A percentile compares a stretch with the other conserved stretches of the same genome.
phyloP scores from a whole-genome alignment of 1,140 invertebrate genomes.

The Piezodorus guildinii region DNA sequence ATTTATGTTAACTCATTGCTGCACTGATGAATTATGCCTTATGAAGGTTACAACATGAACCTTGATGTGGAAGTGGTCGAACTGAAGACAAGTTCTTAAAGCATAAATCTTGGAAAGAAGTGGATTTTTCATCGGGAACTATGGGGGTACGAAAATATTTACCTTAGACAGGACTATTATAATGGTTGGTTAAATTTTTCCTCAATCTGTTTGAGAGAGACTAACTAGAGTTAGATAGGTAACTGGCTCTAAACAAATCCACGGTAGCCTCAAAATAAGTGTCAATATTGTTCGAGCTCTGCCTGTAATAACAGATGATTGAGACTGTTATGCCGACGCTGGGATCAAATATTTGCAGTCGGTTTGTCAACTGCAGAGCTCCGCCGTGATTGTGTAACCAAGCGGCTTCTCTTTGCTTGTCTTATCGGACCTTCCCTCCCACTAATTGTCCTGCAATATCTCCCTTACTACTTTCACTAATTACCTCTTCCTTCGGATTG shows the following conservation, averaged over 20 bases:
- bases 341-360: constrained; percentile 15
- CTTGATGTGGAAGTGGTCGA: too few relatives aligned
- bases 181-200: too few relatives aligned
- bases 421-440: constrained; percentile 5
- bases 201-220: too few relatives aligned
- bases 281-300: constrained; percentile 15
- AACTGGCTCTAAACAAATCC: constrained; percentile 14
- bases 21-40: too few relatives aligned
- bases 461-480: not conserved
- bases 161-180: too few relatives aligned
- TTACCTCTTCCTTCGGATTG: not conserved
- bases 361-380: constrained; percentile 13
- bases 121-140: too few relatives aligned
- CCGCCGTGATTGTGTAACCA: constrained; percentile 16
- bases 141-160: too few relatives aligned
- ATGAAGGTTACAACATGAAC: too few relatives aligned
- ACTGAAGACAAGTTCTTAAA: too few relatives aligned
- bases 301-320: constrained; percentile 18
- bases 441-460: constrained; percentile 5
- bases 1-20: too few relatives aligned
- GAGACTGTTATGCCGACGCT: constrained; percentile 14
- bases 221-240: constrained; percentile 9
- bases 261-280: constrained; percentile 15
- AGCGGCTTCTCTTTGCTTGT: constrained; percentile 1
- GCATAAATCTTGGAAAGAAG: too few relatives aligned